These are phyloP conservation scores for Astreopora myriophthalma DNA, from an alignment of 64 coral and sea anemone genomes.

Conservation along the genomic window DNA sequence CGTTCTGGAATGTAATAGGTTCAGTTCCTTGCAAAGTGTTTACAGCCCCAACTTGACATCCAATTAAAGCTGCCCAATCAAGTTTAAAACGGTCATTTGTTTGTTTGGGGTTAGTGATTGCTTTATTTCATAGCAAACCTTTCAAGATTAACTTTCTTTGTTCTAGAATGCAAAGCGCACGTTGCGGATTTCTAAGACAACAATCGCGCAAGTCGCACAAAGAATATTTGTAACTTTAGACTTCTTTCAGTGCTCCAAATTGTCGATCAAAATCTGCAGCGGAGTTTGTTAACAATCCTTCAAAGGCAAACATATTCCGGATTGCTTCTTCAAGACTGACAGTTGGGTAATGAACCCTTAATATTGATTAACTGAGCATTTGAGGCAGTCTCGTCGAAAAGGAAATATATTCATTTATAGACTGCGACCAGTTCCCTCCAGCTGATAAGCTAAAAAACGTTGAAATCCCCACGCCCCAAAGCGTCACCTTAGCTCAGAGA, in stretches of 20 bases:
- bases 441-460: no score
- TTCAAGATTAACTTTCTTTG: background rate
- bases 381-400: no score
- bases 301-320: background rate
- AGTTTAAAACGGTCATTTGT: background rate
- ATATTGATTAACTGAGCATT: background rate
- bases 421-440: no score
- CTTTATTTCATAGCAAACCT: slow-evolving; percentile 15
- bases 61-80: background rate
- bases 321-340: background rate
- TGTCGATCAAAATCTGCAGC: background rate
- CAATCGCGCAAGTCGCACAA: slow-evolving; percentile 7
- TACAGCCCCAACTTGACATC: background rate
- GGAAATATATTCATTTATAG: no score
- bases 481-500: no score
- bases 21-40: background rate
- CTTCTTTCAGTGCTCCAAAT: background rate
- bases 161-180: slow-evolving; percentile 9
- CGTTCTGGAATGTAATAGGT: background rate
- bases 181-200: background rate
- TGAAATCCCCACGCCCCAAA: no score
- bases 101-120: slow-evolving; percentile 27
- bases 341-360: background rate
- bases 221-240: background rate
- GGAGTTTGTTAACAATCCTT: background rate